Base-by-base conservation (phyloP, 1,140 invertebrate species). In the Asobara japonica region DNA sequence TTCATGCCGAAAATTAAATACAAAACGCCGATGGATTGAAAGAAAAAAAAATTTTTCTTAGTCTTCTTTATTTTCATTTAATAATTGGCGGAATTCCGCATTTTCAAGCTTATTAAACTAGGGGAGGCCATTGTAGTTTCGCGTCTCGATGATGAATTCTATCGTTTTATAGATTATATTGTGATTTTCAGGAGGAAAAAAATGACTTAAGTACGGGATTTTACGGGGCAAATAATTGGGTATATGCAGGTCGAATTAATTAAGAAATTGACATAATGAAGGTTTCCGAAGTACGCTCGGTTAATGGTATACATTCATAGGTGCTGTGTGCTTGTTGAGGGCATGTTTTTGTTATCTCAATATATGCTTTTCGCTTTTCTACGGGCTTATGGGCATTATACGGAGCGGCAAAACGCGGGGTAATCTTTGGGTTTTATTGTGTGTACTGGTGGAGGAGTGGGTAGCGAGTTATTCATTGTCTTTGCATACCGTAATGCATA, bases 361-460 rank as follows among this genome's bases (percentile, higher is more conserved):
- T 27, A 22, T 38, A 38, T 41, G 33, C 64, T 66, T 38, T 65
- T 41, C 16, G 11, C 29, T 16, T n/a, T n/a, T n/a, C n/a, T n/a
- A n/a, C n/a, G 36, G 11, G 31, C 31, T 36, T 38, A 66, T 66
- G 36, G 20, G 25, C 41, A 38, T 66, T 27, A 56, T 56, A 56
- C 51, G 22, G 7, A 38, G 2, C 16, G 64, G 64, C n/a, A 66
- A 66, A 66, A 66, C 41, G 25, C 64, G 33, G 64, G 33, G 36
- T 66, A 66, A 66, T 66, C 64, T 66, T 66, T n/a, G 64, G 64
- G 10, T 38, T 66, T 66, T 41, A 66, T 66, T 66, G 64, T 66
- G 38, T 66, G 33, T 41, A 56, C 20, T 10, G 18, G 51, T 22
- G 8, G 5, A 56, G 18, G 51, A 56, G 51, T 56, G 51, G 51